Evolutionary conservation across 2,113 vertebrate species (phyloP), one percentile per base, ranked within the genome.

Genomic region (Spermophilus dauricus): DNA sequence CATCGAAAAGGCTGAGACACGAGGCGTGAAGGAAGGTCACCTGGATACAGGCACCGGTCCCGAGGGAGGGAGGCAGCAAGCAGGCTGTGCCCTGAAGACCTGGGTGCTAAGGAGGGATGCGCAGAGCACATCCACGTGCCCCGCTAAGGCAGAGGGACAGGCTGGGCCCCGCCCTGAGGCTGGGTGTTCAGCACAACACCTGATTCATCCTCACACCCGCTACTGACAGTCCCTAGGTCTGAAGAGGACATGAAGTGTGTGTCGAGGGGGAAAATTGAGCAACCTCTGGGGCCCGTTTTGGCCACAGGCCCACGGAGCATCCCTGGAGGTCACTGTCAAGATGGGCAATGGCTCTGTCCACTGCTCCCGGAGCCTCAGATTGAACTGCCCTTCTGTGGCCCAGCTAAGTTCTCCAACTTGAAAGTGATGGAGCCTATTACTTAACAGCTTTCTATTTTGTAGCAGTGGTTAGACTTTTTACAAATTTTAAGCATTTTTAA

Each of bases 341-440:
- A 34, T 16, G 2, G 45, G 5, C 20, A 34, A 12, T 10, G 9
- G 13, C 13, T 6, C 6, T 14, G 22, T 3, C 9, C 16, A 22
- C 3, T 2, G 39, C 2, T 45, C 11, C 8, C 0, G 0, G 76
- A n/a, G 14, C 9, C 17, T 30, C 4, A 34, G 22, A 1, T 6
- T 5, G 8, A 3, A 8, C 39, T 3, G 20, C 13, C 3, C 5
- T 51, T 37, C 12, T 2, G 30, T 1, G 20, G 39, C 8, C n/a
- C 22, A 42, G 11, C 34, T n/a, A 0, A 0, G 30, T 73, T 18
- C 34, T 22, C 76, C 69, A 72, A 3, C 67, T 77, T 9, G 4
- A 61, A 53, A 34, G 58, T 1, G 45, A 91, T 6, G 26, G 10
- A 30, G 24, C 2, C 30, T 30, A 16, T 4, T 1, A 20, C 51